Percentiles rank a stretch among this genome's conserved stretches.
phyloP scores from a whole-genome alignment of 2,888 invertebrate genomes.

The Dynastes grantii region DNA sequence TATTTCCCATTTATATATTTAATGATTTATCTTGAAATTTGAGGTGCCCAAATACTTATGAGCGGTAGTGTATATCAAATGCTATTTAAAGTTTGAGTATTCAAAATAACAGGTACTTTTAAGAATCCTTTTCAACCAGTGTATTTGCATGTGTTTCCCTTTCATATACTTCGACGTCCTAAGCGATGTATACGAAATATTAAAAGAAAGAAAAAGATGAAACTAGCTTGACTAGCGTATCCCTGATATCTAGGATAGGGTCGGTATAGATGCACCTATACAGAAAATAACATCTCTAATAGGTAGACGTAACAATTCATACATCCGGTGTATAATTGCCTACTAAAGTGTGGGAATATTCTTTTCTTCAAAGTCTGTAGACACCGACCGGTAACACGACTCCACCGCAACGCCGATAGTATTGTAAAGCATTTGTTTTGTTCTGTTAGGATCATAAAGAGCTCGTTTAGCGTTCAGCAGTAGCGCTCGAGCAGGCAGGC shows the following conservation, averaged over 20 bases:
- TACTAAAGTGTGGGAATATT: conserved; percentile 56
- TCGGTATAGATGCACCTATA: conserved; percentile 25
- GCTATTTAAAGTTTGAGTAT: too few species aligned
- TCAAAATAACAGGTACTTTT: too few species aligned
- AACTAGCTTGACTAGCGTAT: too few species aligned
- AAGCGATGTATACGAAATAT: neutral
- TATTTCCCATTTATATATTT: too few species aligned
- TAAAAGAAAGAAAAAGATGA: neutral
- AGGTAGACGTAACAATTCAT: conserved; percentile 51
- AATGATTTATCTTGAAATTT: too few species aligned
- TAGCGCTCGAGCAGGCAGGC: too few species aligned
- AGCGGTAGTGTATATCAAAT: too few species aligned
- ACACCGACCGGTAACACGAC: conserved; percentile 19
- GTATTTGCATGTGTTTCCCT: too few species aligned
- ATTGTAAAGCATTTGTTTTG: neutral
- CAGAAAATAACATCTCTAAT: conserved; percentile 17
- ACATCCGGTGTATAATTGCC: conserved; percentile 58
- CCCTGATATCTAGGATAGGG: neutral
- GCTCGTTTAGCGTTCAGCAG: neutral
- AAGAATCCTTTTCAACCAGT: too few species aligned
- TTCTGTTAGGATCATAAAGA: conserved; percentile 12
- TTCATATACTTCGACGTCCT: too few species aligned
- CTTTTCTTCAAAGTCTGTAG: conserved; percentile 34
- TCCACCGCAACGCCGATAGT: neutral
- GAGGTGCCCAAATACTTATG: too few species aligned